A percentile compares a stretch with the other conserved stretches of the same genome.
Evolutionary conservation across 2,797 vertebrate species (phyloP).

Genomic region (Arctocebus calabarensis): DNA sequence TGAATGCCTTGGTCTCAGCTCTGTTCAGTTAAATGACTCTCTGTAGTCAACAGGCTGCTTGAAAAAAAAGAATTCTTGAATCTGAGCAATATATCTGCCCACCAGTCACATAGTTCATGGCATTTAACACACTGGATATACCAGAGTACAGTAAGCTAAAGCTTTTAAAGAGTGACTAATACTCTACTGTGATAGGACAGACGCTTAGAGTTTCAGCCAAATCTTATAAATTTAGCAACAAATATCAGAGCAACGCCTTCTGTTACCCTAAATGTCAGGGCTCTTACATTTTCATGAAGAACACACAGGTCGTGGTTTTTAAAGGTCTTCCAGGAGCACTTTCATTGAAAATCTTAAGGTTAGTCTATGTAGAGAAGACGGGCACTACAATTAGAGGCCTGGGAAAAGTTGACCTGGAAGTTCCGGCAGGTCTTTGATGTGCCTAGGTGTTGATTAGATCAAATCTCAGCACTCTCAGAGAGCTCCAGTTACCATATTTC

Average conservation of each 20-base stretch:
- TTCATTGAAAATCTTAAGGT: slow-evolving; percentile 64
- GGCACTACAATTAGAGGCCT: neutral
- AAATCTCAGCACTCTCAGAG: neutral
- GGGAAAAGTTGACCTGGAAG: neutral
- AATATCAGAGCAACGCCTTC: slow-evolving; percentile 84
- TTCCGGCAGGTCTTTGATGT: neutral
- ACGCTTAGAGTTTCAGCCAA: slow-evolving; percentile 77
- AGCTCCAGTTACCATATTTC: neutral
- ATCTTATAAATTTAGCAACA: slow-evolving; percentile 81
- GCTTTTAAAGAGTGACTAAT: slow-evolving; percentile 77
- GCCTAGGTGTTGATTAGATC: no score
- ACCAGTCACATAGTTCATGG: slow-evolving; percentile 58
- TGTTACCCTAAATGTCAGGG: slow-evolving; percentile 84
- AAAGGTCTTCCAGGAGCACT: slow-evolving; percentile 76
- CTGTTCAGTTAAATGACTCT: slow-evolving; percentile 26
- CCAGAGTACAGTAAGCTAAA: slow-evolving; percentile 72
- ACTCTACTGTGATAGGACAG: slow-evolving; percentile 75
- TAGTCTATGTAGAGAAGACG: slow-evolving; percentile 18
- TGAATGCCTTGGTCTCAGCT: neutral
- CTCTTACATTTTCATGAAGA: slow-evolving; percentile 84
- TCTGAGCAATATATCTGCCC: slow-evolving; percentile 13
- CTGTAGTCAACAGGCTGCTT: neutral
- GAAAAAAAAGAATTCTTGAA: neutral
- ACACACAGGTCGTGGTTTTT: slow-evolving; percentile 82
- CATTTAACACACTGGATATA: slow-evolving; percentile 58